phyloP scores from a whole-genome alignment of 2,888 invertebrate genomes.

The Hypselothyrea guttata region DNA sequence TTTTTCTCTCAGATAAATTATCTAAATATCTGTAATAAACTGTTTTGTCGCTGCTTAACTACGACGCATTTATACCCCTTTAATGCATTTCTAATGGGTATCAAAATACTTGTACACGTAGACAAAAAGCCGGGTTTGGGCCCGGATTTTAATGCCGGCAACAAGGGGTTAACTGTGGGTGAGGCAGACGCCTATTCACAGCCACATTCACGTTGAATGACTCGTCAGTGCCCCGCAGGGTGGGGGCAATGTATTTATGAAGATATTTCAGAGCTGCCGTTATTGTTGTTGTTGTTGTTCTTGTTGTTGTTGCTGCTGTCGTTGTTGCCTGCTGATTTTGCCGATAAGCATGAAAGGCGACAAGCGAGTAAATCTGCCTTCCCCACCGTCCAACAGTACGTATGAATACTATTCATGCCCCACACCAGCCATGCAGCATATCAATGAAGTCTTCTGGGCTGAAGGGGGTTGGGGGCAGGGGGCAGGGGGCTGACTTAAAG shows the following conservation, averaged over 20 bases:
- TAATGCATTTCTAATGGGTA: background rate
- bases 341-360: slow-evolving; percentile 68
- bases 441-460: slow-evolving; percentile 49
- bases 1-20: too few relatives aligned
- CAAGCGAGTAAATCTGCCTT: slow-evolving; percentile 36
- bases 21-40: too few relatives aligned
- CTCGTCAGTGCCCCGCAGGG: slow-evolving; percentile 19
- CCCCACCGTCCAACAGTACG: background rate
- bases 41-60: too few relatives aligned
- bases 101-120: slow-evolving; percentile 6
- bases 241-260: slow-evolving; percentile 45
- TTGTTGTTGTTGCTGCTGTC: slow-evolving; percentile 6
- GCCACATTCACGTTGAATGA: slow-evolving; percentile 33
- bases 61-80: background rate
- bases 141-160: slow-evolving; percentile 33
- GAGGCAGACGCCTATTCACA: slow-evolving; percentile 53
- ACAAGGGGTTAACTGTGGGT: slow-evolving; percentile 65
- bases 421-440: slow-evolving; percentile 42
- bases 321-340: slow-evolving; percentile 49
- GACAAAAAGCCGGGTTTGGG: slow-evolving; percentile 19
- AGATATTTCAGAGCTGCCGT: slow-evolving; percentile 56
- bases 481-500: slow-evolving; percentile 3
- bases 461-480: background rate
- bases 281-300: slow-evolving; percentile 10
- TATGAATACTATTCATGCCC: background rate